Base-by-base conservation (phyloP, 2,113 vertebrate genomes). In the Lichenostomus cassidix region DNA sequence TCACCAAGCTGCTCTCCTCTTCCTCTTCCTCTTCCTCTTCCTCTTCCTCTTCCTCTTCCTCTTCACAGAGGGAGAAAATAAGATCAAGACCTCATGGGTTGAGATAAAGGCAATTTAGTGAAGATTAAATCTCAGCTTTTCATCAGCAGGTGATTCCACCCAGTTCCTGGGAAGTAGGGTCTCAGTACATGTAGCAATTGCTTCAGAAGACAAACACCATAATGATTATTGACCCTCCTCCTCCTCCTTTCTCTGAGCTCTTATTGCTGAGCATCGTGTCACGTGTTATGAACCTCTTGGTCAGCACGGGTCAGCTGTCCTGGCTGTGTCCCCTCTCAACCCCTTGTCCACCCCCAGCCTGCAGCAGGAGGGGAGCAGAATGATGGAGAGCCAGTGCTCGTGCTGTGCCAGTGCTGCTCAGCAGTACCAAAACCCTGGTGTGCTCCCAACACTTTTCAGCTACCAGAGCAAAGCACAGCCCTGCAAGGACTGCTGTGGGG, bases 101-200 rank as follows among this genome's bases (percentile, higher is more conserved):
- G 9, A 62, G n/a, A 52, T 27, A 70, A 52, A 55, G 20, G 7
- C 24, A 46, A 35, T 55, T 59, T 33, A 79, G 33, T 37, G 19
- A 60, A 68, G 28, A 44, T 50, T 59, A 69, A 39, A 50, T 89
- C 65, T 74, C 3, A 2, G 3, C 16, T 69, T 89, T 16, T 44
- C 14, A n/a, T 44, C 39, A 55, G 28, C 31, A 55, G 22, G 8
- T 2, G 7, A 33, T 69, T 77, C 49, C n/a, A 77, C 10, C 13
- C 8, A 19, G 1, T n/a, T 44, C 23, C 35, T 60, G 19, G 41
- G 14, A 65, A 65, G 31, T 7, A 63, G 33, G 20, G 13, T 42
- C 56, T 63, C 28, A 20, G 0, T 63, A 24, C 0, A 0, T 3
- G 8, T 18, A 28, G 33, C 1, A 5, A 11, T n/a, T 47, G 8